Evolutionary conservation across 2,113 vertebrate species (phyloP).

Genomic region (Pristiophorus japonicus): DNA sequence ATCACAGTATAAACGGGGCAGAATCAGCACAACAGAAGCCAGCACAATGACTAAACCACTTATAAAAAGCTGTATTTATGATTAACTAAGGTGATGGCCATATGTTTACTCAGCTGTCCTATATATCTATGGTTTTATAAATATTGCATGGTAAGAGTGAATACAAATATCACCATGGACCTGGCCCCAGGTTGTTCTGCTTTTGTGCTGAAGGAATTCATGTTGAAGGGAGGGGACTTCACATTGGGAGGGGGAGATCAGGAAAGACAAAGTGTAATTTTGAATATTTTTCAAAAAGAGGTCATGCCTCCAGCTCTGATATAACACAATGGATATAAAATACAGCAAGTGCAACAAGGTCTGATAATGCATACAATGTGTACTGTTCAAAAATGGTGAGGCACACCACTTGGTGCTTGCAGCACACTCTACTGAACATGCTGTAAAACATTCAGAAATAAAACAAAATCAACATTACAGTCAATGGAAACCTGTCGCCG

Average conservation of each 20-base stretch:
- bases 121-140: not conserved
- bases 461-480: not conserved
- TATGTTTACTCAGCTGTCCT: not conserved
- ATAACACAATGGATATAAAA: not conserved
- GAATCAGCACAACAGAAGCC: not conserved
- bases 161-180: not conserved
- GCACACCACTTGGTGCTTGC: not conserved
- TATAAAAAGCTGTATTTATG: not conserved
- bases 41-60: not conserved
- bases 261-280: not conserved
- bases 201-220: not conserved
- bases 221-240: not conserved
- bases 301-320: not conserved
- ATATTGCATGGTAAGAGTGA: not conserved
- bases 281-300: conserved; percentile 3
- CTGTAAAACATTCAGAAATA: conserved; percentile 6
- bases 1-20: not conserved
- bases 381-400: not conserved
- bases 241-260: not conserved
- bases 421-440: not conserved
- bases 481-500: not conserved
- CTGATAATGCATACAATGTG: not conserved
- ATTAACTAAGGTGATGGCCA: not conserved
- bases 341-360: not conserved
- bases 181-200: not conserved